Conservation (phyloP, 2,888 invertebrate species). For the Coremacera marginata region DNA sequence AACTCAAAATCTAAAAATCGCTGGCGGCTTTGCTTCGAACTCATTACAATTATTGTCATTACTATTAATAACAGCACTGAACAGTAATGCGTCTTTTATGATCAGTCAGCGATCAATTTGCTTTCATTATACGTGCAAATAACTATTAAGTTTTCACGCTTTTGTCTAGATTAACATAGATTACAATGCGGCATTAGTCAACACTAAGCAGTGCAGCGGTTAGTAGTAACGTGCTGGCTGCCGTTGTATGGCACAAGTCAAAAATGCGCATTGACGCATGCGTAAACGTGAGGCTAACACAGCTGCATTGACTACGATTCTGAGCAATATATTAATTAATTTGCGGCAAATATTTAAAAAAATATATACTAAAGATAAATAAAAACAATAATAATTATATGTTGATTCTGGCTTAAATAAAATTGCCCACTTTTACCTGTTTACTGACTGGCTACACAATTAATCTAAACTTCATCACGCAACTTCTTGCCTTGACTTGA, state of each 20-base stretch:
- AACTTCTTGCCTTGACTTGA: slow-evolving; percentile 38
- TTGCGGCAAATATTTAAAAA: neutral
- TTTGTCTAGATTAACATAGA: slow-evolving; percentile 42
- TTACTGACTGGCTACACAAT: neutral
- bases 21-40: too few species aligned
- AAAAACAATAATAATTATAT: neutral
- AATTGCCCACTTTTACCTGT: neutral
- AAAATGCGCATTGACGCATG: too few species aligned
- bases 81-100: neutral
- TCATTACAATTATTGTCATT: too few species aligned
- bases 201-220: neutral
- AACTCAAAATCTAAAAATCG: too few species aligned
- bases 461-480: slow-evolving; percentile 31
- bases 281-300: too few species aligned
- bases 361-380: neutral
- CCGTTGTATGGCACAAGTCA: neutral
- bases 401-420: neutral
- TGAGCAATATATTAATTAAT: neutral
- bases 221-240: neutral
- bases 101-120: neutral
- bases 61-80: neutral
- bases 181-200: neutral
- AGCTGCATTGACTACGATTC: too few species aligned
- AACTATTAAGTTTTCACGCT: slow-evolving; percentile 49
- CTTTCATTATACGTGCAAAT: slow-evolving; percentile 44